These are phyloP conservation scores for Ochlodes sylvanus DNA, from an alignment of 2,888 invertebrate species.

Conservation along the genomic window DNA sequence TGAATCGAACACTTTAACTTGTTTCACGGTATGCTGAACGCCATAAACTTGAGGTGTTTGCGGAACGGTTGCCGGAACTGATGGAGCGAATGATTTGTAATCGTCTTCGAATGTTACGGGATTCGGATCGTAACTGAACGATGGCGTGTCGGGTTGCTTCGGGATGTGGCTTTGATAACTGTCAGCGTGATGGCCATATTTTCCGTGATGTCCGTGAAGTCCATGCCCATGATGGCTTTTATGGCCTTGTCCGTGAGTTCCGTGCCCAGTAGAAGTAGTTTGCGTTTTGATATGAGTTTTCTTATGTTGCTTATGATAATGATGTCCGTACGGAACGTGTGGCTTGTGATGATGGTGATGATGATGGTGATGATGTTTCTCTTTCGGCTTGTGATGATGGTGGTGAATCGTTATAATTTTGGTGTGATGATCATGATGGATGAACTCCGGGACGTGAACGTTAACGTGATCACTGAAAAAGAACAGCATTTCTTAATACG, in stretches of 20 bases:
- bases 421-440: slow-evolving; percentile 84
- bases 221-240: slow-evolving; percentile 46
- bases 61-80: slow-evolving; percentile 54
- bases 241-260: slow-evolving; percentile 46
- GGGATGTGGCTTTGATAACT: slow-evolving; percentile 55
- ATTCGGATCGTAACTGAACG: slow-evolving; percentile 46
- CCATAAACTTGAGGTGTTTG: slow-evolving; percentile 59
- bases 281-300: slow-evolving; percentile 62
- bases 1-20: slow-evolving; percentile 75
- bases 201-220: slow-evolving; percentile 55
- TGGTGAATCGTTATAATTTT: slow-evolving; percentile 75
- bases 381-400: slow-evolving; percentile 74
- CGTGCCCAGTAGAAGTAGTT: slow-evolving; percentile 49
- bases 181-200: slow-evolving; percentile 53
- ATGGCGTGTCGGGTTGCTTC: slow-evolving; percentile 58
- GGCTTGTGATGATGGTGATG: slow-evolving; percentile 81
- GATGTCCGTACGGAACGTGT: slow-evolving; percentile 60
- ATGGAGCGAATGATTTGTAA: slow-evolving; percentile 58
- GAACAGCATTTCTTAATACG: slow-evolving; percentile 8
- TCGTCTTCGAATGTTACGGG: slow-evolving; percentile 64
- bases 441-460: slow-evolving; percentile 85
- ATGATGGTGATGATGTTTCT: slow-evolving; percentile 63
- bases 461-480: slow-evolving; percentile 84
- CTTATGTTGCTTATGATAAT: slow-evolving; percentile 71
- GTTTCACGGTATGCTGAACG: slow-evolving; percentile 70